These are phyloP conservation scores for Phodopus roborovskii DNA, from an alignment of 2,113 vertebrate genomes.

Conservation along the genomic window DNA sequence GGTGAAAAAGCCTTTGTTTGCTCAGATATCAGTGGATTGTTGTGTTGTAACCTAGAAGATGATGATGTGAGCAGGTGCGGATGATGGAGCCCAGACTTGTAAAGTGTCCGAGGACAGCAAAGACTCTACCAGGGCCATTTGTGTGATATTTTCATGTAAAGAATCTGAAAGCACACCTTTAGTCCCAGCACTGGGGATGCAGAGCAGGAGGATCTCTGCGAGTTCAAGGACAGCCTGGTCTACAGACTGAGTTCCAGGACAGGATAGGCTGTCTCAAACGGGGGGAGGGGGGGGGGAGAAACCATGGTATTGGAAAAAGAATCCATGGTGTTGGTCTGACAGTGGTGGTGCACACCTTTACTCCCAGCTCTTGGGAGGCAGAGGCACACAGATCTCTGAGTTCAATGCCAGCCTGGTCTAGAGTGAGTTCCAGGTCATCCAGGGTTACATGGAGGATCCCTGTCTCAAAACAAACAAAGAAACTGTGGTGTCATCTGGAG, in stretches of 20 bases:
- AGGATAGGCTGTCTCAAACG: too few species aligned
- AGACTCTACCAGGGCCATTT: neutral
- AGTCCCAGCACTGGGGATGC: too few species aligned
- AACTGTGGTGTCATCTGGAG: neutral
- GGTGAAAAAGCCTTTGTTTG: neutral
- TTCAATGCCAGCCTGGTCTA: too few species aligned
- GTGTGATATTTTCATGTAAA: neutral
- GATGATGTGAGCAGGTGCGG: neutral
- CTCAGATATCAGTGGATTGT: neutral
- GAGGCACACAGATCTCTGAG: neutral
- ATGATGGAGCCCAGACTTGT: neutral
- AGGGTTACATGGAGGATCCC: too few species aligned
- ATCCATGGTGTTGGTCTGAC: neutral
- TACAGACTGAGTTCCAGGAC: too few species aligned
- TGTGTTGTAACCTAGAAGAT: neutral
- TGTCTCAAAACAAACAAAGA: neutral
- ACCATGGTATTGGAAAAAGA: too few species aligned
- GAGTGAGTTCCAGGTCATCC: too few species aligned
- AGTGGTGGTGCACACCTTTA: neutral
- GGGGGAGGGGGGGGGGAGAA: too few species aligned
- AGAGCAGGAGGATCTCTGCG: too few species aligned
- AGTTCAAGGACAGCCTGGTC: too few species aligned
- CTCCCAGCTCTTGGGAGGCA: neutral
- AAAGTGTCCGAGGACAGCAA: neutral
- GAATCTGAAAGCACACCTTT: neutral